A percentile compares a stretch with the other conserved stretches of the same genome.
Conservation (phyloP, 2,888 invertebrate genomes). For the Archaeoteleia sp. region DNA sequence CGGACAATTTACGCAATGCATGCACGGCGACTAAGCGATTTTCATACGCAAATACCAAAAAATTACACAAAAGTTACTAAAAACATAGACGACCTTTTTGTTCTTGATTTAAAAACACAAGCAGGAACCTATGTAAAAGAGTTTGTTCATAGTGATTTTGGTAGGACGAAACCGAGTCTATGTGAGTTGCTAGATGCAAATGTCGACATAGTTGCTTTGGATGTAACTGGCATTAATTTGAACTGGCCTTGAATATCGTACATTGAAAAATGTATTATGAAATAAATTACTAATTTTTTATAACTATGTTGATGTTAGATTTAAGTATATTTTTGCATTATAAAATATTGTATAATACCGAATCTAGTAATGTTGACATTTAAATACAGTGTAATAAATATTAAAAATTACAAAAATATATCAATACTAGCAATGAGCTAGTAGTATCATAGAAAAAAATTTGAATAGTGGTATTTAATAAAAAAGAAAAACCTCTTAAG, state of each 20-base stretch:
- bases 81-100: conserved; percentile 76
- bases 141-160: conserved; percentile 97
- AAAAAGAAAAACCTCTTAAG: too few species aligned
- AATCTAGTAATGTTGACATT: too few species aligned
- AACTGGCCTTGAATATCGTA: conserved; percentile 82
- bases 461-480: too few species aligned
- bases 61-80: conserved; percentile 55
- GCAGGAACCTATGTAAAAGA: conserved; percentile 99
- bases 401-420: too few species aligned
- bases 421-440: too few species aligned
- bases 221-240: conserved; percentile 87
- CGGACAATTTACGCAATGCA: conserved; percentile 81
- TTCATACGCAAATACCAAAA: conserved; percentile 52
- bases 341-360: too few species aligned
- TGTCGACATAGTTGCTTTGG: conserved; percentile 93
- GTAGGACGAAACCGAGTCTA: conserved; percentile 88
- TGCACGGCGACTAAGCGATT: conserved; percentile 72
- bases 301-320: too few species aligned
- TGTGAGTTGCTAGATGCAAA: conserved; percentile 80
- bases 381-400: too few species aligned
- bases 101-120: conserved; percentile 84
- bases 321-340: too few species aligned
- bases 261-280: too few species aligned
- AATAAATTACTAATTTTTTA: too few species aligned
- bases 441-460: too few species aligned